phyloP scores from a whole-genome alignment of 2,888 invertebrate species.

The Sisyra nigra region DNA sequence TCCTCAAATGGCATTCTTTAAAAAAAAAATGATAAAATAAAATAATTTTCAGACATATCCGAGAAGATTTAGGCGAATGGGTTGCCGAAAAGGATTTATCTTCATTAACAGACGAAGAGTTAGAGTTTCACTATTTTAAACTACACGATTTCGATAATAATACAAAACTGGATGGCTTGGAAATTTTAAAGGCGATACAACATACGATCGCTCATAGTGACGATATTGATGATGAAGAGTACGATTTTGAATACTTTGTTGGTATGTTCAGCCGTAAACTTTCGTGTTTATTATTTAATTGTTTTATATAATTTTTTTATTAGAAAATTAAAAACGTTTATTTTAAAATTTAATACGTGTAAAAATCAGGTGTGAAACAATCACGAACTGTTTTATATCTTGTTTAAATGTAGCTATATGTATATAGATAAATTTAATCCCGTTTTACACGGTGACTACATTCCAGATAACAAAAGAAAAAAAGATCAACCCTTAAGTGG shows the following conservation, averaged over 20 bases:
- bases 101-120: constrained; percentile 68
- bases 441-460: no score
- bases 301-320: no score
- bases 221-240: constrained; percentile 24
- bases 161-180: constrained; percentile 75
- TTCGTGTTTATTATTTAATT: no score
- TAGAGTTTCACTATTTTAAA: constrained; percentile 74
- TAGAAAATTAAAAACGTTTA: no score
- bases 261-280: no score
- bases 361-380: no score
- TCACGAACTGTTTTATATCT: no score
- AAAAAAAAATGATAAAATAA: neutral
- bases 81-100: constrained; percentile 40
- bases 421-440: no score
- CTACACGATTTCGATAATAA: constrained; percentile 84
- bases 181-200: constrained; percentile 67
- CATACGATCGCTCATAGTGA: constrained; percentile 52
- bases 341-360: no score
- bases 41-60: constrained; percentile 47
- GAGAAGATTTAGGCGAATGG: constrained; percentile 55
- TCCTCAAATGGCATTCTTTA: constrained; percentile 17
- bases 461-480: no score
- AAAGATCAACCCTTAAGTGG: no score
- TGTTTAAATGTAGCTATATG: no score
- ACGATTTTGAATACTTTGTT: constrained; percentile 29